These are phyloP conservation scores for Dascillus cervinus DNA, from an alignment of 2,888 invertebrate genomes.

Conservation along the genomic window DNA sequence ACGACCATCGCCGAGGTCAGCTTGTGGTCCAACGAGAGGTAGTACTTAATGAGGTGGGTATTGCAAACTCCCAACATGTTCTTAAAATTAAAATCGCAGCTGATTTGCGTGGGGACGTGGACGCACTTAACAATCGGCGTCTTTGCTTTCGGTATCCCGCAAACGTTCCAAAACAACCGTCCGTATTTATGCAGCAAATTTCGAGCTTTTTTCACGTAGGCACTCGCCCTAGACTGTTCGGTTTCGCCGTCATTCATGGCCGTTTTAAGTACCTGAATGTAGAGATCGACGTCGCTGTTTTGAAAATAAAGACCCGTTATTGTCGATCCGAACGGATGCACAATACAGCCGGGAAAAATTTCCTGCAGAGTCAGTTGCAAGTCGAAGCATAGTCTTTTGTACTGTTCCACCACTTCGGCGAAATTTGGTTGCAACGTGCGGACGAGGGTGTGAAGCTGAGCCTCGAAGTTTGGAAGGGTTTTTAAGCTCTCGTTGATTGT, in stretches of 20 bases:
- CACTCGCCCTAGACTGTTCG: conserved; percentile 9
- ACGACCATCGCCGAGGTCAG: conserved; percentile 54
- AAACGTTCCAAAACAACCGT: conserved; percentile 48
- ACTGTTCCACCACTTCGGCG: conserved; percentile 25
- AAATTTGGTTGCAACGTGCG: conserved; percentile 34
- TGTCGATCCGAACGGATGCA: conserved; percentile 65
- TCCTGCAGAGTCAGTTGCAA: conserved; percentile 37
- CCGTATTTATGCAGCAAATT: conserved; percentile 20
- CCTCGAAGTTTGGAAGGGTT: conserved; percentile 34
- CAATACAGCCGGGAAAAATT: conserved; percentile 41
- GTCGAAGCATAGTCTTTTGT: conserved; percentile 42
- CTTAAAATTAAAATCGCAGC: conserved; percentile 67
- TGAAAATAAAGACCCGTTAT: conserved; percentile 62
- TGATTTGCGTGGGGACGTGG: conserved; percentile 52
- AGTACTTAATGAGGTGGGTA: conserved; percentile 55
- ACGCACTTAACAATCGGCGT: conserved; percentile 72
- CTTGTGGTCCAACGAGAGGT: conserved; percentile 51
- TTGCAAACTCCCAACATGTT: conserved; percentile 64
- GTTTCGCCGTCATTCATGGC: conserved; percentile 23
- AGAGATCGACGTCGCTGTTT: conserved; percentile 68
- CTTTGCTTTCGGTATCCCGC: conserved; percentile 62
- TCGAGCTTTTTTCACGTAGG: conserved; percentile 23
- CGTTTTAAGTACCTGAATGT: conserved; percentile 46
- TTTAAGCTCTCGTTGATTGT: conserved; percentile 18
- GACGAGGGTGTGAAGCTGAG: conserved; percentile 40